Evolutionary conservation across 2,797 vertebrate genomes (phyloP).

Genomic region (Gadopsis bispinosus): DNA sequence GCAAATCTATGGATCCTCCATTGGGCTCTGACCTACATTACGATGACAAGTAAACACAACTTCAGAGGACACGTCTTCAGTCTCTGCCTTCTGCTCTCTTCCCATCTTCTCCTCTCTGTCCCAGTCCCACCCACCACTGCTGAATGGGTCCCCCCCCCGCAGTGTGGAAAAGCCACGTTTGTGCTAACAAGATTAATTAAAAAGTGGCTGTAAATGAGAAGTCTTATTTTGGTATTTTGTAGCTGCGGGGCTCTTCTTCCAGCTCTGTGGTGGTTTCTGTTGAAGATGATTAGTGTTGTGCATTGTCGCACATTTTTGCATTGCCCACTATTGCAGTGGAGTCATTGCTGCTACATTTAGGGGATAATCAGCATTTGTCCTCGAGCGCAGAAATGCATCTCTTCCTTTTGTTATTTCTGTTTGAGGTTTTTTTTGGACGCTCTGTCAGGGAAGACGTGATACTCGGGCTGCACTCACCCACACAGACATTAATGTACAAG

Average conservation of each 20-base stretch:
- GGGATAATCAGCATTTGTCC: constrained; percentile 63
- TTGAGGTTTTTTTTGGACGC: constrained; percentile 1
- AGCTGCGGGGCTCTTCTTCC: constrained; percentile 42
- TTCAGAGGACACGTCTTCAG: constrained; percentile 73
- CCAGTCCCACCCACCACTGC: constrained; percentile 23
- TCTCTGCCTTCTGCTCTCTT: constrained; percentile 48
- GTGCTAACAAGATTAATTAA: constrained; percentile 79
- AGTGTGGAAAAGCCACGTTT: constrained; percentile 62
- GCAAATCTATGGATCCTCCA: constrained; percentile 65
- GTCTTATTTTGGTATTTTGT: constrained; percentile 62
- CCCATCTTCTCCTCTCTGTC: constrained; percentile 29
- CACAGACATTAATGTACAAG: constrained; percentile 14
- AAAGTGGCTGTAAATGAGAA: constrained; percentile 67
- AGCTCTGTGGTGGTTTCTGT: constrained; percentile 41
- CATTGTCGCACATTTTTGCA: constrained; percentile 53
- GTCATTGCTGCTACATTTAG: constrained; percentile 62
- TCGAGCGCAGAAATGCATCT: constrained; percentile 33
- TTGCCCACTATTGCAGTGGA: constrained; percentile 57
- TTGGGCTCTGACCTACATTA: constrained; percentile 84
- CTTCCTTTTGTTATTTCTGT: constrained; percentile 6
- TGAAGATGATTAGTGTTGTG: constrained; percentile 60
- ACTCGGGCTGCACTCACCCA: constrained; percentile 9
- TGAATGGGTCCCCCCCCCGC: neutral
- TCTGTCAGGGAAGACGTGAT: constrained; percentile 47
- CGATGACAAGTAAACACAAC: constrained; percentile 81